Evolutionary conservation across 2,113 vertebrate genomes (phyloP).

Genomic region (Crotophaga sulcirostris): DNA sequence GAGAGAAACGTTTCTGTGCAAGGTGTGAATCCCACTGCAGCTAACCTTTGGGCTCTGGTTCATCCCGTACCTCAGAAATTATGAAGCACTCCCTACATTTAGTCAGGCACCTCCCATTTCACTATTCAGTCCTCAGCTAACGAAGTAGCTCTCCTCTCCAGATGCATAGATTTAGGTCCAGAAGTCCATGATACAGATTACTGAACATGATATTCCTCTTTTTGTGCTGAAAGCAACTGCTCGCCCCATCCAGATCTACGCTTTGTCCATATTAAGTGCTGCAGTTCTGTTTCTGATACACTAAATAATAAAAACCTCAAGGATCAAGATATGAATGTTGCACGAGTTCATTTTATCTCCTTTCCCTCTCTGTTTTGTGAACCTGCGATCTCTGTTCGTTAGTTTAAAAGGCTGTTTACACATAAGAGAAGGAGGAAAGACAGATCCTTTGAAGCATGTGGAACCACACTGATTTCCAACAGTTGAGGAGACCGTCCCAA

Average conservation of each 20-base stretch:
- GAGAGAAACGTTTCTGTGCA: not conserved
- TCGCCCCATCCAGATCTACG: not conserved
- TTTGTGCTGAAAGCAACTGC: not conserved
- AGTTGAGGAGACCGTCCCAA: not conserved
- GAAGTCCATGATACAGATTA: not conserved
- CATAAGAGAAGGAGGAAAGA: not conserved
- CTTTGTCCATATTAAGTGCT: not conserved
- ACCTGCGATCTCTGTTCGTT: not conserved
- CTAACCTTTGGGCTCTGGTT: not conserved
- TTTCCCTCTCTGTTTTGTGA: not conserved
- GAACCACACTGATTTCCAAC: not conserved
- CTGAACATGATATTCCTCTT: not conserved
- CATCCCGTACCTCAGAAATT: not conserved
- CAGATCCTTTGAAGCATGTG: not conserved
- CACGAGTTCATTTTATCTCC: not conserved
- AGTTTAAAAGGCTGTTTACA: conserved; percentile 8
- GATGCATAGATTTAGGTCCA: not conserved
- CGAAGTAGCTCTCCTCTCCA: not conserved
- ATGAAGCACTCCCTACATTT: not conserved
- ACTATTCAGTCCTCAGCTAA: not conserved
- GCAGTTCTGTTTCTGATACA: not conserved
- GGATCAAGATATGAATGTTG: not conserved
- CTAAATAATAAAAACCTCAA: not conserved
- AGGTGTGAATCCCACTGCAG: not conserved
- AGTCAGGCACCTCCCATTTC: not conserved